Evolutionary conservation across 37 sponge, comb jelly and placozoan species (phyloP), one percentile per base, ranked within the genome.

Genomic region (Beroe ovata): DNA sequence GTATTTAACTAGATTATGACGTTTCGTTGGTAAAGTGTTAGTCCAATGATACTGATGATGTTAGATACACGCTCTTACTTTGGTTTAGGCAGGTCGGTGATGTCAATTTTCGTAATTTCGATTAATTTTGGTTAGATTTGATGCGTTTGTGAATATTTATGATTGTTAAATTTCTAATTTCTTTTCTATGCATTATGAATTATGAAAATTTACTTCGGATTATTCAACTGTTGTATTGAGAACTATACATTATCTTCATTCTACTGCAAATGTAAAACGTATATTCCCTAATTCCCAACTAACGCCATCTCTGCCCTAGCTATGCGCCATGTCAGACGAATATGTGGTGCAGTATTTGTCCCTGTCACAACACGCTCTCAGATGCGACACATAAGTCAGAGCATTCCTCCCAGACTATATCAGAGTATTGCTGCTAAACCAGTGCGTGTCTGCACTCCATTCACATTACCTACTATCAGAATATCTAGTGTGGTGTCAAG

Each of bases 1-100:
- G 69, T 66, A 37, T 66, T 66, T 61, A 66, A 32, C 34, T 32
- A 33, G 16, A 41, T 42, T 42, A 77, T 77, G 84, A 77, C 84
- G 84, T 36, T 1, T 18, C 25, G 41, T 23, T 40, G 84, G 42
- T 23, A 77, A 77, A 77, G 84, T n/a, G n/a, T 77, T 39, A 77
- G 32, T 34, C 69, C 69, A 14, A 34, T 66, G 25, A 34, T 34
- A 37, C 36, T 66, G 69, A 66, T 66, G 34, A 34, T 66, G 54
- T 66, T 32, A 29, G 8, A 66, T 30, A 30, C 69, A 66, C 69
- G 35, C 69, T 66, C 30, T 66, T 34, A 26, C 35, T 34, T n/a
- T n/a, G n/a, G n/a, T n/a, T n/a, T n/a, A n/a, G n/a, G n/a, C n/a
- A n/a, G n/a, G n/a, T n/a, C n/a, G n/a, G n/a, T n/a, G n/a, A n/a